Percentiles rank a stretch among this genome's conserved stretches.
Evolutionary conservation across 2,888 invertebrate genomes (phyloP).

Genomic region (Dryocosmus kuriphilus): DNA sequence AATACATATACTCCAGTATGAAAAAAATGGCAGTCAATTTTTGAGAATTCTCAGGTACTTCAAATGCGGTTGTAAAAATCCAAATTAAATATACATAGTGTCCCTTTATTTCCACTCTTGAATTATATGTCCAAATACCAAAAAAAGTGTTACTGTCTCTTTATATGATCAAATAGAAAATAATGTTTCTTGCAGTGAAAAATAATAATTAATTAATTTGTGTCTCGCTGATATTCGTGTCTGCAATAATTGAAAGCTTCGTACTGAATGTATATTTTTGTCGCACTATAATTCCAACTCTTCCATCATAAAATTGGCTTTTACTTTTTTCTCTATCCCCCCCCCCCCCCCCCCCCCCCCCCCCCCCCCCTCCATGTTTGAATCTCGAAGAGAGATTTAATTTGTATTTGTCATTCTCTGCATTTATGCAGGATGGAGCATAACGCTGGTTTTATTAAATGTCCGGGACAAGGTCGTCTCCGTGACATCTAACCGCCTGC

Average conservation of each 20-base stretch:
- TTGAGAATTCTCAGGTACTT: no score
- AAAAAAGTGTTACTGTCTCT: no score
- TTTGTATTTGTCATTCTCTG: neutral
- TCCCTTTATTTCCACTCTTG: no score
- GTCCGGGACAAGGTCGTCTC: constrained; percentile 7
- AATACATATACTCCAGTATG: no score
- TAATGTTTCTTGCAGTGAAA: neutral
- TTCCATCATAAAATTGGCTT: neutral
- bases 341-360: no score
- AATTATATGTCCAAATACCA: no score
- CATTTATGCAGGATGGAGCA: neutral
- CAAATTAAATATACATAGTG: no score
- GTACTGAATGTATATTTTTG: neutral
- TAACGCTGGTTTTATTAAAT: neutral
- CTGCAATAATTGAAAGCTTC: neutral
- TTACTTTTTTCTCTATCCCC: neutral
- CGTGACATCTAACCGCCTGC: neutral
- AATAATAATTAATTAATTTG: neutral
- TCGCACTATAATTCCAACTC: neutral
- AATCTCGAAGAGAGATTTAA: neutral
- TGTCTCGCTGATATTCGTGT: neutral
- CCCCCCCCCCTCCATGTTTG: neutral
- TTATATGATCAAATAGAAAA: neutral
- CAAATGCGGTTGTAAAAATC: no score
- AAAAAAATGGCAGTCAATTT: no score